phyloP scores from a whole-genome alignment of 2,888 invertebrate species.

The Nysson spinosus region DNA sequence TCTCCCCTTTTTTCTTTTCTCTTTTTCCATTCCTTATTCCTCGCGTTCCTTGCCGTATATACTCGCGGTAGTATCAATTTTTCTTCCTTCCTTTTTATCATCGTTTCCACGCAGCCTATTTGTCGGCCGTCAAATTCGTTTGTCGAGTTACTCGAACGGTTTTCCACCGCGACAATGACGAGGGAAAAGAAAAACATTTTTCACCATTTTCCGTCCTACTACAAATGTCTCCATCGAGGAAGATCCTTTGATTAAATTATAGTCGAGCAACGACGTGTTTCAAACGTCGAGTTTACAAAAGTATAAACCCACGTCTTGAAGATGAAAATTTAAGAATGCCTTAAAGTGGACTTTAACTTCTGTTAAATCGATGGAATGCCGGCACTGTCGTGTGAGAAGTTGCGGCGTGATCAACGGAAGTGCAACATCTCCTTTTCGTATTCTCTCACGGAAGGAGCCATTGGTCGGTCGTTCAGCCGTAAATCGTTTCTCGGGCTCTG shows the following conservation, averaged over 20 bases:
- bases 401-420: constrained; percentile 24
- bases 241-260: too few species aligned
- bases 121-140: constrained; percentile 24
- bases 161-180: constrained; percentile 15
- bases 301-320: too few species aligned
- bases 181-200: constrained; percentile 9
- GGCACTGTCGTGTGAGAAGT: constrained; percentile 20
- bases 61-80: constrained; percentile 31
- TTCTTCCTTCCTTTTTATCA: constrained; percentile 23
- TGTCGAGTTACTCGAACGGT: constrained; percentile 10
- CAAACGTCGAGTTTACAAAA: too few species aligned
- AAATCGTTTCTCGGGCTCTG: constrained; percentile 55
- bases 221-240: too few species aligned
- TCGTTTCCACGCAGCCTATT: constrained; percentile 26
- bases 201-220: too few species aligned
- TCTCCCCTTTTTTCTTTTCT: constrained; percentile 6
- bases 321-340: background rate
- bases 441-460: constrained; percentile 31
- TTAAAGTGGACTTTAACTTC: constrained; percentile 7
- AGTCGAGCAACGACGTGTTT: too few species aligned
- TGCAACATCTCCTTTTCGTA: constrained; percentile 28
- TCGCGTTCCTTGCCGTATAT: constrained; percentile 4
- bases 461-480: constrained; percentile 46
- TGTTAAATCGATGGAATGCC: constrained; percentile 8
- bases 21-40: constrained; percentile 5